These are phyloP conservation scores for Coleophora flavipennella DNA, from an alignment of 2,888 invertebrate species.

Conservation along the genomic window DNA sequence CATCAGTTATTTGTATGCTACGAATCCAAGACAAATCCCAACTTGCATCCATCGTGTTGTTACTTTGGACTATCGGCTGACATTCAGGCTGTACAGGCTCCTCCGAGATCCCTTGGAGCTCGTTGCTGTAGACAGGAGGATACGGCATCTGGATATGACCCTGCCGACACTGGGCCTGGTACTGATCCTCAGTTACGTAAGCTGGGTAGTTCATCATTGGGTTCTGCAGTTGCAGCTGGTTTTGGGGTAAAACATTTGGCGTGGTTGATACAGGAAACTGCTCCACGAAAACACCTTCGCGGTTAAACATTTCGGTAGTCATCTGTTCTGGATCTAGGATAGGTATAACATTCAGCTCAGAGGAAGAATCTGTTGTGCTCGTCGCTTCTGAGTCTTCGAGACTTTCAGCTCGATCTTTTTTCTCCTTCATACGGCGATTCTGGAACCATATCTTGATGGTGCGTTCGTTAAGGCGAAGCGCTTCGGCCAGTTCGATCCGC, in stretches of 20 bases:
- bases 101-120: constrained; percentile 14
- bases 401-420: constrained; percentile 68
- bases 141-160: constrained; percentile 22
- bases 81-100: constrained; percentile 14
- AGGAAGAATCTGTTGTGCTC: constrained; percentile 31
- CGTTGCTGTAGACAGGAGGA: constrained; percentile 17
- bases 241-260: constrained; percentile 13
- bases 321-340: constrained; percentile 30
- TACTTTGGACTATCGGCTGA: constrained; percentile 13
- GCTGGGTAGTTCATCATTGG: constrained; percentile 19
- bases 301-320: constrained; percentile 14
- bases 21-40: constrained; percentile 51
- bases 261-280: constrained; percentile 25
- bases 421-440: constrained; percentile 83
- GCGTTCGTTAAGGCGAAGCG: constrained; percentile 34
- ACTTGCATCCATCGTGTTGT: constrained; percentile 22
- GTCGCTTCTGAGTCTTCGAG: constrained; percentile 36
- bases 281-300: constrained; percentile 25
- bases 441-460: constrained; percentile 89
- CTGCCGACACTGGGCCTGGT: constrained; percentile 22
- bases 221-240: constrained; percentile 10
- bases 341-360: constrained; percentile 22
- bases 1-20: constrained; percentile 33
- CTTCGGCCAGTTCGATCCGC: constrained; percentile 74
- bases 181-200: constrained; percentile 20